Evolutionary conservation across 2,113 vertebrate genomes (phyloP).

Genomic region (Corythoichthys haematopterus): DNA sequence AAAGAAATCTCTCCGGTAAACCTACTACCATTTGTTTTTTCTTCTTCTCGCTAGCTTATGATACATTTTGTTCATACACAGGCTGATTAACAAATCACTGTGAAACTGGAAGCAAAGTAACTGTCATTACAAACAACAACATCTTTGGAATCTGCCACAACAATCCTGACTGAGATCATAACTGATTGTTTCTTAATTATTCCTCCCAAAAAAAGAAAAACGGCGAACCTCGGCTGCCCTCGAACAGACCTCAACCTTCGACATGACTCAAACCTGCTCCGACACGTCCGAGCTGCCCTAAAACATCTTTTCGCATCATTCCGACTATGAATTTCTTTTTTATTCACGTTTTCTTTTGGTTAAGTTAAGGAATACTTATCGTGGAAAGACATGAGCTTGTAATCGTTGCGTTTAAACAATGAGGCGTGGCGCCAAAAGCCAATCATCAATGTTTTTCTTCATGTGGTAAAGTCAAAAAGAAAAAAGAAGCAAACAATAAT

Average conservation of each 20-base stretch:
- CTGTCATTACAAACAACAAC: slow-evolving; percentile 33
- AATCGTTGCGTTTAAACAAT: slow-evolving; percentile 6
- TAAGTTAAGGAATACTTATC: slow-evolving; percentile 44
- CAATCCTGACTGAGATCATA: slow-evolving; percentile 64
- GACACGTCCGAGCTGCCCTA: slow-evolving; percentile 70
- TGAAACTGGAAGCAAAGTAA: slow-evolving; percentile 60
- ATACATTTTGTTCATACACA: slow-evolving; percentile 56
- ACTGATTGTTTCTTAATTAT: slow-evolving; percentile 71
- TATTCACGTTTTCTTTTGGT: slow-evolving; percentile 2
- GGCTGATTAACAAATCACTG: slow-evolving; percentile 58
- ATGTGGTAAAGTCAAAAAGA: slow-evolving; percentile 32
- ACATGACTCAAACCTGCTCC: slow-evolving; percentile 77
- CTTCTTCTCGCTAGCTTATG: slow-evolving; percentile 82
- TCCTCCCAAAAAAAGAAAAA: slow-evolving; percentile 44
- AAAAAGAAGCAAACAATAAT: slow-evolving; percentile 38
- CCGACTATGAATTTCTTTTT: slow-evolving; percentile 32
- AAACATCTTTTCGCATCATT: slow-evolving; percentile 25
- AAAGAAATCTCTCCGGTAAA: slow-evolving; percentile 37
- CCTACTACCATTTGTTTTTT: slow-evolving; percentile 46
- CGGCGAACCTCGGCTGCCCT: slow-evolving; percentile 66
- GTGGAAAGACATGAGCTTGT: slow-evolving; percentile 19
- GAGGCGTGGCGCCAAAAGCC: slow-evolving; percentile 18
- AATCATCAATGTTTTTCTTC: slow-evolving; percentile 22
- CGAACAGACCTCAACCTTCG: slow-evolving; percentile 42
- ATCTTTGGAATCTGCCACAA: slow-evolving; percentile 86